A percentile compares a stretch with the other conserved stretches of the same genome.
Evolutionary conservation across 2,888 invertebrate genomes (phyloP).

Genomic region (Ochlodes sylvanus): DNA sequence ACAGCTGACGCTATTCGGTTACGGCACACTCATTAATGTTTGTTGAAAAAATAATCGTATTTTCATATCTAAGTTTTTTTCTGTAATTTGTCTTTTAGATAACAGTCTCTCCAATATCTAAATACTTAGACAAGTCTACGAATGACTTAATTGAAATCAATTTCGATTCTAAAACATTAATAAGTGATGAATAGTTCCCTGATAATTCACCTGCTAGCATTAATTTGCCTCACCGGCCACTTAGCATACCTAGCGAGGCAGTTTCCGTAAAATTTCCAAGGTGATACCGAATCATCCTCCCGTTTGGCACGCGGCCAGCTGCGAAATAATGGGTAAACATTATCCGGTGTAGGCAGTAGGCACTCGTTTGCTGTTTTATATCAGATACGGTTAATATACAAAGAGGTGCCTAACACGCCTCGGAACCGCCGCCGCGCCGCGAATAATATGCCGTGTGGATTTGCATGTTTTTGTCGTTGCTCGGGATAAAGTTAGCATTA

Average conservation of each 20-base stretch:
- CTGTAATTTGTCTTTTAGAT: too few relatives aligned
- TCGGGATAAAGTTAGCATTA: neutral
- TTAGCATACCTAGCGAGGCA: conserved; percentile 31
- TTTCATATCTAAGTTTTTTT: too few relatives aligned
- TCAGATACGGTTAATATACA: conserved; percentile 46
- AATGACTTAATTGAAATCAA: too few relatives aligned
- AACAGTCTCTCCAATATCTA: too few relatives aligned
- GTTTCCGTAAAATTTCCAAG: conserved; percentile 53
- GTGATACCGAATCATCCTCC: conserved; percentile 47
- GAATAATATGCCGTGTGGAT: neutral
- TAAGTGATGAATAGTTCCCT: neutral
- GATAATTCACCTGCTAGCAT: neutral
- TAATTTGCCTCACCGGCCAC: conserved; percentile 1
- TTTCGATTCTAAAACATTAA: too few relatives aligned
- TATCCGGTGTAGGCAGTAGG: conserved; percentile 47
- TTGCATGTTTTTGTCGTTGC: neutral
- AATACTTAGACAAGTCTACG: too few relatives aligned
- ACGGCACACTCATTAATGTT: neutral
- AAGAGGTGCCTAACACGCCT: conserved; percentile 11
- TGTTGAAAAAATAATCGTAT: neutral
- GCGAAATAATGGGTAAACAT: conserved; percentile 44
- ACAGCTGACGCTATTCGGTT: neutral
- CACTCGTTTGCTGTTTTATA: conserved; percentile 47
- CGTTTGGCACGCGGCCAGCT: conserved; percentile 53
- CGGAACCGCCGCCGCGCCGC: neutral